phyloP scores from a whole-genome alignment of 2,888 invertebrate genomes.

The Macaria liturata region DNA sequence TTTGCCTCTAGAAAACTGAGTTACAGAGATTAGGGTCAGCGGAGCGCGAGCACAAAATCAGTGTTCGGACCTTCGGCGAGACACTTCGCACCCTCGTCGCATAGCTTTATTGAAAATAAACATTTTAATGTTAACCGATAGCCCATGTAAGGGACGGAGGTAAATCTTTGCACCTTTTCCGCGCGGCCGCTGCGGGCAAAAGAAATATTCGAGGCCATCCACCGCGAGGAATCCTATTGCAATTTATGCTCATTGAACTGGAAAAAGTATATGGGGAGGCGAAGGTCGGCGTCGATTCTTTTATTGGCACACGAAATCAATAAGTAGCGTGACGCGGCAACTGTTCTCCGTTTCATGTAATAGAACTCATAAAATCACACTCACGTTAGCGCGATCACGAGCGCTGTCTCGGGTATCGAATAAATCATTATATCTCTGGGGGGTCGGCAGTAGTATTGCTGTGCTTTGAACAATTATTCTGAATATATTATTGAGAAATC shows the following conservation, averaged over 20 bases:
- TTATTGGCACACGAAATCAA: constrained; percentile 77
- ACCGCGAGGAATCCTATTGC: constrained; percentile 78
- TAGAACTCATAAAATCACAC: constrained; percentile 53
- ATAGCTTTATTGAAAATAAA: constrained; percentile 60
- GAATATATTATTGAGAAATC: constrained; percentile 73
- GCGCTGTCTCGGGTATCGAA: constrained; percentile 33
- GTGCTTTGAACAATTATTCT: constrained; percentile 67
- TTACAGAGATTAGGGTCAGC: constrained; percentile 51
- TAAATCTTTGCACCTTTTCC: constrained; percentile 73
- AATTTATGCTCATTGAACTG: constrained; percentile 80
- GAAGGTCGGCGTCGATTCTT: constrained; percentile 74
- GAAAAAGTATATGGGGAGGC: constrained; percentile 77
- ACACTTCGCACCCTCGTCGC: constrained; percentile 45
- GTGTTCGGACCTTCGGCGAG: constrained; percentile 40
- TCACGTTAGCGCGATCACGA: constrained; percentile 39
- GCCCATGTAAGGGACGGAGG: constrained; percentile 57
- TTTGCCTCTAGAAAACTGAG: constrained; percentile 47
- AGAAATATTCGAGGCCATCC: constrained; percentile 71
- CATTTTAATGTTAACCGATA: constrained; percentile 67
- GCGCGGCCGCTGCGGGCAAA: constrained; percentile 56
- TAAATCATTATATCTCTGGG: constrained; percentile 53
- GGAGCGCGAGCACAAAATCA: constrained; percentile 52
- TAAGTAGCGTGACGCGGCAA: constrained; percentile 68
- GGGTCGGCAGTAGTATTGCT: constrained; percentile 58
- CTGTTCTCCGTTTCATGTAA: constrained; percentile 47